phyloP scores from a whole-genome alignment of 2,888 invertebrate genomes.

The Synanthedon formicaeformis region DNA sequence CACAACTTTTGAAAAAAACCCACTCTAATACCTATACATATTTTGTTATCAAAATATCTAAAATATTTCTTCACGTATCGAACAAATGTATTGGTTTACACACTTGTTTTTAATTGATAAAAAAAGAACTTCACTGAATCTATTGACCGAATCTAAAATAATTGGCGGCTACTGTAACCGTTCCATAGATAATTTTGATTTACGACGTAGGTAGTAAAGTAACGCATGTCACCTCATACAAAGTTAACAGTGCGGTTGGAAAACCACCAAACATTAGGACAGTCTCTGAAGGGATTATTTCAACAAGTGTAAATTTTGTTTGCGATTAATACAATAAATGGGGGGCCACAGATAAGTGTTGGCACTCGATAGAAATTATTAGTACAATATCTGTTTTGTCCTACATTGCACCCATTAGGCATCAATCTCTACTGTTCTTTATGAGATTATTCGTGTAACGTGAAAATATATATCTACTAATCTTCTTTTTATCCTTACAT shows the following conservation, averaged over 20 bases:
- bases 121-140: neutral
- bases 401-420: too few relatives aligned
- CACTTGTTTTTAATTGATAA: too few relatives aligned
- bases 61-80: too few relatives aligned
- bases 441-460: too few relatives aligned
- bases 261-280: neutral
- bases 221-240: slow-evolving; percentile 17
- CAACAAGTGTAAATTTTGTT: neutral
- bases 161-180: slow-evolving; percentile 37
- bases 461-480: too few relatives aligned
- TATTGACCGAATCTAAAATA: slow-evolving; percentile 33
- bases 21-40: too few relatives aligned
- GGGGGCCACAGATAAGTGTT: slow-evolving; percentile 21
- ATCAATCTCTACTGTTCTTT: too few relatives aligned
- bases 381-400: slow-evolving; percentile 15
- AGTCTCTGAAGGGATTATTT: neutral
- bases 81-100: too few relatives aligned
- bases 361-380: slow-evolving; percentile 27
- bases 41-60: too few relatives aligned
- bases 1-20: too few relatives aligned
- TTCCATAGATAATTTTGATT: slow-evolving; percentile 33
- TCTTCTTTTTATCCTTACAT: too few relatives aligned
- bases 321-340: neutral
- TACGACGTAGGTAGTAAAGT: slow-evolving; percentile 18
- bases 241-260: slow-evolving; percentile 1